Evolutionary conservation across 2,113 vertebrate species (phyloP), one percentile per base, ranked within the genome.

Genomic region (Erythrocercus mccallii): DNA sequence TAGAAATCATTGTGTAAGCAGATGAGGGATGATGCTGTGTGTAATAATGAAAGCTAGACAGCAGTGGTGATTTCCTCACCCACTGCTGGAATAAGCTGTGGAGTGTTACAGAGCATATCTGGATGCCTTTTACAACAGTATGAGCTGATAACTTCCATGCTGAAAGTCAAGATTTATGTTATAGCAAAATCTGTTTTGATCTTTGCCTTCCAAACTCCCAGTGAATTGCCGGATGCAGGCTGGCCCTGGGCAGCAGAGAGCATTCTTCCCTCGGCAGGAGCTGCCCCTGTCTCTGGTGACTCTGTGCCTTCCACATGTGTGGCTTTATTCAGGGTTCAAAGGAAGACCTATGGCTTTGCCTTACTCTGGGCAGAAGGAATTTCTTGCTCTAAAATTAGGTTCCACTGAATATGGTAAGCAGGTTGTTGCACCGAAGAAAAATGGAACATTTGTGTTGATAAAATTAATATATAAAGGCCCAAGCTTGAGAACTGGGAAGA

Each of bases 121-220:
- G 89, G 2, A 69, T 2, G 4, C 14, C 33, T 45, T n/a, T 74
- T 37, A 30, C 65, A 60, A 81, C 48, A 28, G 23, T 2, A 8
- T 13, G 64, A 88, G 80, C 72, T 38, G 86, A 6, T 27, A 83
- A 44, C n/a, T 68, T 86, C 62, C 40, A 44, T 1, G 8, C 66
- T 64, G 81, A 51, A 79, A 65, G 65, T 30, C 1, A 2, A 45
- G 81, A 22, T 84, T 87, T 60, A 47, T 1, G 0, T 57, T 56
- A 2, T 2, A 58, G 24, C 21, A 53, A 40, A 65, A 25, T 35
- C 37, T 81, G 65, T 6, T 89, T 66, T 47, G 72, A 16, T 47
- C 35, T 83, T 50, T 87, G 81, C 51, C 33, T 78, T 81, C 45
- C 2, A 0, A 45, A 1, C 11, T 69, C 15, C 0, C 2, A 1